A percentile compares a stretch with the other conserved stretches of the same genome.
These are phyloP conservation scores for Arothron firmamentum DNA, from an alignment of 2,113 vertebrate species.

Conservation along the genomic window DNA sequence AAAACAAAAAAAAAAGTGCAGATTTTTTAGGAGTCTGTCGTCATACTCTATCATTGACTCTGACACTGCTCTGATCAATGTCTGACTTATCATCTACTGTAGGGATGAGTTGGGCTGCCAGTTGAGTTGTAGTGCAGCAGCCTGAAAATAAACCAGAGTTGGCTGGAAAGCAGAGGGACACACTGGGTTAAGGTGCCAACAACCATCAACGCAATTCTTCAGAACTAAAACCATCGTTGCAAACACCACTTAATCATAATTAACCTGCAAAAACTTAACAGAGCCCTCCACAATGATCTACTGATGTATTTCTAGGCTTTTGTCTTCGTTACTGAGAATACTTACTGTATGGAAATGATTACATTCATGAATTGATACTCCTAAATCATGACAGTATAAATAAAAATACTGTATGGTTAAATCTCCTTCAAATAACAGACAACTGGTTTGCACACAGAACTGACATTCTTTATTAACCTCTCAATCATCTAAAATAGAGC, in stretches of 20 bases:
- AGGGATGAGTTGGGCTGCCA: neutral
- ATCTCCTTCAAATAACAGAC: conserved; percentile 23
- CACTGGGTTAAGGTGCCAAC: neutral
- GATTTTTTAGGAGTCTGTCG: neutral
- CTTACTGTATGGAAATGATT: conserved; percentile 8
- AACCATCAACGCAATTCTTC: neutral
- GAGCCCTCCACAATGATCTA: conserved; percentile 7
- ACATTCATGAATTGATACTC: conserved; percentile 58
- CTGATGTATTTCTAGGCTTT: conserved; percentile 10
- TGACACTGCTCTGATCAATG: too few species aligned
- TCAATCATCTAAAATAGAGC: conserved; percentile 57
- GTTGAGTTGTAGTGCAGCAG: neutral
- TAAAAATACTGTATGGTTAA: neutral
- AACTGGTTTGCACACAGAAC: conserved; percentile 41
- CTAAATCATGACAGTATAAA: conserved; percentile 33
- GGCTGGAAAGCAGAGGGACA: neutral
- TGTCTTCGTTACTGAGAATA: too few species aligned
- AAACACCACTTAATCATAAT: too few species aligned
- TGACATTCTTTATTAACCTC: conserved; percentile 50
- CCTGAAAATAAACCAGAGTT: neutral
- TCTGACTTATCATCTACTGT: too few species aligned
- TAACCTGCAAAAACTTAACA: neutral
- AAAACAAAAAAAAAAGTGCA: neutral
- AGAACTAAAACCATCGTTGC: too few species aligned
- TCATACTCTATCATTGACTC: neutral